phyloP scores from a whole-genome alignment of 2,888 invertebrate genomes.

The Philopedon plagiatum region DNA sequence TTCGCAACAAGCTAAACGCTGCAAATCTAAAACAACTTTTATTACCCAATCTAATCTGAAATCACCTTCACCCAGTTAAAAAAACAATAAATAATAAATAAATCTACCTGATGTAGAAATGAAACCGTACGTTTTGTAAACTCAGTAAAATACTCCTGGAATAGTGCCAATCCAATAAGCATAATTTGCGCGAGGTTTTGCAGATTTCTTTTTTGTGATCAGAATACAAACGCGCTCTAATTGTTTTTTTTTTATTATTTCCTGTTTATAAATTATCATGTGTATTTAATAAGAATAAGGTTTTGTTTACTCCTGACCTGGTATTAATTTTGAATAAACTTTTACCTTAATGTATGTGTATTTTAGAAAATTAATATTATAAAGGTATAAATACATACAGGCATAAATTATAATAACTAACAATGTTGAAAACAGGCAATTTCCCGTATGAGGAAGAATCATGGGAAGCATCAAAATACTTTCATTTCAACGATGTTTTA shows the following conservation, averaged over 20 bases:
- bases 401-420: too few relatives aligned
- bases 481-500: too few relatives aligned
- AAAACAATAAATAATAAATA: neutral
- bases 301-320: neutral
- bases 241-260: slow-evolving; percentile 17
- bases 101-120: neutral
- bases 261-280: slow-evolving; percentile 5
- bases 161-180: slow-evolving; percentile 2
- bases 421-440: too few relatives aligned
- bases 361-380: too few relatives aligned
- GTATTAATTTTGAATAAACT: neutral
- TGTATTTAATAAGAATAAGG: neutral
- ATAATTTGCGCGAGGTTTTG: neutral
- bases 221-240: slow-evolving; percentile 23
- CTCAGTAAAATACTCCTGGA: neutral
- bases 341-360: neutral
- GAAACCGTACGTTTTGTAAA: neutral
- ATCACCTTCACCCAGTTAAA: neutral
- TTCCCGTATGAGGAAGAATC: too few relatives aligned
- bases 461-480: too few relatives aligned
- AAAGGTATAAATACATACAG: too few relatives aligned
- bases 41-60: neutral
- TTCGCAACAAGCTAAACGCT: too few relatives aligned
- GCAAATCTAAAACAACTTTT: neutral
- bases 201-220: slow-evolving; percentile 12